Base-by-base conservation (phyloP, 1,140 invertebrate genomes). In the Drosophila dunni region DNA sequence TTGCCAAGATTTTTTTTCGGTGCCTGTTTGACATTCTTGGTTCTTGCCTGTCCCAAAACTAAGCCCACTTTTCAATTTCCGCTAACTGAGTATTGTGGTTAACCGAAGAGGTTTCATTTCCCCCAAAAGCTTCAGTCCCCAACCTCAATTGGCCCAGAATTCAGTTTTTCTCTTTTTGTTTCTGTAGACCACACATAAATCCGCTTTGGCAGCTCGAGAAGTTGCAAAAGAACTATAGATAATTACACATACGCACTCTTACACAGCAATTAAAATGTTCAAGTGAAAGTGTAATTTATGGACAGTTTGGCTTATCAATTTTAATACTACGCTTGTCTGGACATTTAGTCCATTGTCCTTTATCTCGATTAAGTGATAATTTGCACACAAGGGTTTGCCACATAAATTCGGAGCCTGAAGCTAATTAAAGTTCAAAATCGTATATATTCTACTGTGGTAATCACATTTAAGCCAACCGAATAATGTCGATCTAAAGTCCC, bases 11-110 rank as follows among this genome's bases (percentile, higher is more conserved):
- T 61, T 71, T 63, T 57, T 9, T 29, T 29, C 24, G 24, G 24
- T 29, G 44, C 38, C 57, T 45, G 58, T 42, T 60, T 77, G 64
- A 65, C 72, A 69, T 77, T 72, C 73, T 72, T 75, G 9, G 9
- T 61, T 44, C 53, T 40, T 33, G 36, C 48, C 63, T 45, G 51
- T 44, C 58, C 66, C 61, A 58, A 50, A 79, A 73, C 69, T 78
- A 74, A 80, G 73, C 50, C 77, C 80, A 89, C 83, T 89, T 88
- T 88, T 88, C 83, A 89, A 88, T 88, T 88, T 88, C 83, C 84
- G 83, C 51, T 70, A 66, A 61, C 67, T 66, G 75, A 86, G 75
- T 68, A 67, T 69, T 82, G 82, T 74, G 82, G 82, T 74, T 73
- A 65, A 45, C 64, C 53, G 13, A 61, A 54, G 34, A 40, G 67